Percentiles rank a stretch among this genome's conserved stretches.
These are phyloP conservation scores for Acropternis orthonyx DNA, from an alignment of 2,797 vertebrate species.

Conservation along the genomic window DNA sequence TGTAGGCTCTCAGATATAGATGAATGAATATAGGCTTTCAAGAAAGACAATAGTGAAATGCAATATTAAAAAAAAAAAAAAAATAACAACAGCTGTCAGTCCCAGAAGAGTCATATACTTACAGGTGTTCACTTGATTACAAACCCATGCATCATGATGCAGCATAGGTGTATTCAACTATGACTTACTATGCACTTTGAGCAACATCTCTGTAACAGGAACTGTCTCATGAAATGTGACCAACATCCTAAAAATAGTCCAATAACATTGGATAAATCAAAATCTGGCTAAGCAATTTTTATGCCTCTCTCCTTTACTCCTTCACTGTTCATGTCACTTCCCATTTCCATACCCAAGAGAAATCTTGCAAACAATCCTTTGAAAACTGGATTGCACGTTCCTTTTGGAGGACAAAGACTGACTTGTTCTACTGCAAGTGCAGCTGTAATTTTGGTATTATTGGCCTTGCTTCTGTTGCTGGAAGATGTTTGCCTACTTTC, in stretches of 20 bases:
- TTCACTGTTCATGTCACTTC: background rate
- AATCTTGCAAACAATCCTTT: background rate
- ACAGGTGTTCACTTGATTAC: background rate
- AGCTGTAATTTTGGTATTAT: background rate
- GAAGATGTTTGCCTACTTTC: background rate
- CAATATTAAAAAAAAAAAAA: background rate
- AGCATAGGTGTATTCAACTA: background rate
- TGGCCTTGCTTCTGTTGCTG: background rate
- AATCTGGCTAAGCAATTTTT: background rate
- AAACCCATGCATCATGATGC: background rate
- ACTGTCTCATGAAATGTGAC: background rate
- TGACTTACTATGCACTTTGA: background rate
- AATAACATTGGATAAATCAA: background rate
- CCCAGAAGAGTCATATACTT: background rate
- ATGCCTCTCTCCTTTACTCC: background rate
- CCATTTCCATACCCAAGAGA: fast-evolving
- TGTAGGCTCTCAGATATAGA: background rate
- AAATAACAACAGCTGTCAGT: background rate
- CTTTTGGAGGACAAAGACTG: background rate
- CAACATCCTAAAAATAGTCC: background rate
- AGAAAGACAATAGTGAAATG: background rate
- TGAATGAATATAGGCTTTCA: background rate
- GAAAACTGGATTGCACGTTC: background rate
- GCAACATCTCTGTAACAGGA: background rate
- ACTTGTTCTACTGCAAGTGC: background rate